Evolutionary conservation across 2,888 invertebrate species (phyloP).

Genomic region (Ichneumoninae sp.): DNA sequence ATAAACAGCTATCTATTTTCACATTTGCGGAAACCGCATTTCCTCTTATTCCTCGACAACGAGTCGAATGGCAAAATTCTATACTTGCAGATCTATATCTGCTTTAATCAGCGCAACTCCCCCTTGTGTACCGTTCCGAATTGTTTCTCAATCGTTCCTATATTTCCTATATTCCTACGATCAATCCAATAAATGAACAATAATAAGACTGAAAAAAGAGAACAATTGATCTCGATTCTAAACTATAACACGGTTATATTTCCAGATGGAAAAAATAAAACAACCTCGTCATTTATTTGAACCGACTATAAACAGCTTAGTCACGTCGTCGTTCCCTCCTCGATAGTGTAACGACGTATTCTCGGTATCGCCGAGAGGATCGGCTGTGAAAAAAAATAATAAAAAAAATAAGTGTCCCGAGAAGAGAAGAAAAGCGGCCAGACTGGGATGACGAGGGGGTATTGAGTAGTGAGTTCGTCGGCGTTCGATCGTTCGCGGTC

Average conservation of each 20-base stretch:
- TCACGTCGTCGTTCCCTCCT: conserved; percentile 7
- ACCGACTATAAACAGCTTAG: background rate
- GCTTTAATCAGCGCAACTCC: conserved; percentile 1
- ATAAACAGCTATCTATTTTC: conserved; percentile 72
- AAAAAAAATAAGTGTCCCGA: background rate
- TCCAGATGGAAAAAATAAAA: too few relatives aligned
- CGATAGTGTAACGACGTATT: conserved; percentile 3
- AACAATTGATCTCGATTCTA: too few relatives aligned
- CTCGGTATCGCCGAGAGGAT: conserved; percentile 18
- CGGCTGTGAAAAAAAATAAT: conserved; percentile 13
- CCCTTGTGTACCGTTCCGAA: too few relatives aligned
- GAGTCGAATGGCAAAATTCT: conserved; percentile 36
- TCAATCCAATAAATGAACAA: background rate
- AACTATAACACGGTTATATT: too few relatives aligned
- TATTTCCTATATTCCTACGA: background rate
- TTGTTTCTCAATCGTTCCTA: background rate
- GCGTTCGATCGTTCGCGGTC: conserved; percentile 48
- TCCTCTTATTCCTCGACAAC: conserved; percentile 56
- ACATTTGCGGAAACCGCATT: conserved; percentile 73
- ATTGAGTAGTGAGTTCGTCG: background rate
- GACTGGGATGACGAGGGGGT: conserved; percentile 5
- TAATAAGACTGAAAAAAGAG: too few relatives aligned
- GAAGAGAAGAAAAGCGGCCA: background rate
- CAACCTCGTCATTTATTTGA: too few relatives aligned
- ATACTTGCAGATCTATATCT: conserved; percentile 18